These are phyloP conservation scores for Acipenser transmontanus DNA, from an alignment of 2,797 vertebrate genomes.

Conservation along the genomic window DNA sequence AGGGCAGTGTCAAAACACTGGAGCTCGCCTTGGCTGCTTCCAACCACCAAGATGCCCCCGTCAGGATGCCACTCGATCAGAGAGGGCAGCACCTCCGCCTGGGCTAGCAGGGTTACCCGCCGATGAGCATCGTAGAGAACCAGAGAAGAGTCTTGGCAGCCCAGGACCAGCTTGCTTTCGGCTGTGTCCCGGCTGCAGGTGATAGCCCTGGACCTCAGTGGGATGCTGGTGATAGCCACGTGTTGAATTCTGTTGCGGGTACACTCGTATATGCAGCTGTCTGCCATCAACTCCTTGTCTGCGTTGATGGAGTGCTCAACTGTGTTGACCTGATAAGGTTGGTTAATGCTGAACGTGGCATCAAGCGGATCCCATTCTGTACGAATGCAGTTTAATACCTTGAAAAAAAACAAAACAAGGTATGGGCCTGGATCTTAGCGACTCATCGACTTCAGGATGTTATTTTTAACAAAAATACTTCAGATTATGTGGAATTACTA, in stretches of 20 bases:
- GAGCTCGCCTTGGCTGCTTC: conserved; percentile 78
- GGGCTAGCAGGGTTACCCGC: conserved; percentile 58
- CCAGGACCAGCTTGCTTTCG: conserved; percentile 73
- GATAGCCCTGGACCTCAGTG: conserved; percentile 63
- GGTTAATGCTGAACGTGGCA: conserved; percentile 71
- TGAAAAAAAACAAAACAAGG: conserved; percentile 16
- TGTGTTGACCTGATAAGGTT: conserved; percentile 74
- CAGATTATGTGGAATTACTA: no score
- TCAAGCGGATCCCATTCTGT: conserved; percentile 74
- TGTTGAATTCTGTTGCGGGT: conserved; percentile 62
- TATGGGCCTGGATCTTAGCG: no score
- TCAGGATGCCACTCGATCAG: conserved; percentile 79
- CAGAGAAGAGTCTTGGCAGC: conserved; percentile 80
- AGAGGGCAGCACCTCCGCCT: conserved; percentile 65
- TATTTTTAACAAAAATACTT: no score
- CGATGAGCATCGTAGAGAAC: conserved; percentile 73
- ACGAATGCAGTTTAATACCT: conserved; percentile 72
- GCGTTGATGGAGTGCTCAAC: conserved; percentile 58
- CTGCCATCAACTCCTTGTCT: no score
- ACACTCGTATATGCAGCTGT: conserved; percentile 69
- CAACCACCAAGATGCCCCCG: conserved; percentile 65
- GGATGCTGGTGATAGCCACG: conserved; percentile 61
- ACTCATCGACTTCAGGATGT: no score
- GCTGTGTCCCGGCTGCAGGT: conserved; percentile 70
- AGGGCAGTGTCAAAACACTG: conserved; percentile 83